Conservation (phyloP, 1,140 invertebrate genomes). For the Zaprionus taronus region DNA sequence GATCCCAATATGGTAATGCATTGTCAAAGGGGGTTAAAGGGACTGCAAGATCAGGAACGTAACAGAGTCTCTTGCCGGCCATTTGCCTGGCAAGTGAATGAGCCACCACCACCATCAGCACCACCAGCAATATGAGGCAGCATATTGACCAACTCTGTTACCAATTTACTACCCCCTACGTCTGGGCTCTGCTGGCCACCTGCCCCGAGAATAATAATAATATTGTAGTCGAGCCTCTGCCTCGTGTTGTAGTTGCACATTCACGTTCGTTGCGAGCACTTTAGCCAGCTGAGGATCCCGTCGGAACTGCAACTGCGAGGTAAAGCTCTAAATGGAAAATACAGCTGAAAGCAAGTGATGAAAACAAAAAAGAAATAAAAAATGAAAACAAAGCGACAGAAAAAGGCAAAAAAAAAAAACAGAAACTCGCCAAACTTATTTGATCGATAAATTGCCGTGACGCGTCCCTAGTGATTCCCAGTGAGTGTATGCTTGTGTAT, state of each 20-base stretch:
- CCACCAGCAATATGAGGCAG: not conserved
- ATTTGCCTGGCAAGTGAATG: not conserved
- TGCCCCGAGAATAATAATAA: constrained; percentile 5
- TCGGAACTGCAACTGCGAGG: constrained; percentile 1
- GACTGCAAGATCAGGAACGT: not conserved
- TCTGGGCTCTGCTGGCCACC: constrained; percentile 4
- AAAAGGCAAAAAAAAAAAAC: constrained; percentile 36
- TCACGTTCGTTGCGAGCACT: constrained; percentile 59
- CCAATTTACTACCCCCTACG: constrained; percentile 67
- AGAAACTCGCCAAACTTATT: constrained; percentile 55
- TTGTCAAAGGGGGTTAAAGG: not conserved
- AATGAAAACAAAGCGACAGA: constrained; percentile 17
- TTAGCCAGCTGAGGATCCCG: constrained; percentile 19
- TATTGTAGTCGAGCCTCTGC: not conserved
- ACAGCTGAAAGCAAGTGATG: constrained; percentile 4
- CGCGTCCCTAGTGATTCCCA: constrained; percentile 73
- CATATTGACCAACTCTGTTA: constrained; percentile 69
- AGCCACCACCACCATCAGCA: constrained; percentile 20
- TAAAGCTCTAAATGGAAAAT: constrained; percentile 11
- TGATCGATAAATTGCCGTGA: constrained; percentile 73
- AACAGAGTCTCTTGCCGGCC: not conserved
- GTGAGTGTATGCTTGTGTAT: not conserved
- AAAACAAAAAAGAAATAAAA: not conserved
- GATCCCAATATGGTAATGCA: constrained; percentile 1
- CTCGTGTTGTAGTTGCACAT: constrained; percentile 65